phyloP scores from a whole-genome alignment of 1,140 invertebrate genomes.

The Mactra quadrangularis region DNA sequence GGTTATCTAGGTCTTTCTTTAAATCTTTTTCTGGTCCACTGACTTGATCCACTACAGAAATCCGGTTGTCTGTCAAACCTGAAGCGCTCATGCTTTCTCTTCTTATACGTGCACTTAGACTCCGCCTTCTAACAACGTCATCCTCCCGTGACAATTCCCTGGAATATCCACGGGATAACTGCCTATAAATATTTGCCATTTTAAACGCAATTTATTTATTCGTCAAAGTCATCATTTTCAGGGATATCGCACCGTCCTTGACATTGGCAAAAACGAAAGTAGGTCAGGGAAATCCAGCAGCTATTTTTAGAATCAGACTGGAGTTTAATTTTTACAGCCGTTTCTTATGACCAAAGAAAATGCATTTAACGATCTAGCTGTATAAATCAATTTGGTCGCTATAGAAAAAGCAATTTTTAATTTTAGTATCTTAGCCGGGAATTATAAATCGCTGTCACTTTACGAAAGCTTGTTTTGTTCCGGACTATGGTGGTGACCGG shows the following conservation, averaged over 20 bases:
- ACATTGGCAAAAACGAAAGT: constrained; percentile 39
- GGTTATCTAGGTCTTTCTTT: constrained; percentile 46
- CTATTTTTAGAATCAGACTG: constrained; percentile 13
- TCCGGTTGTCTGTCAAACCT: constrained; percentile 21
- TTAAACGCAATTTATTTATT: neutral
- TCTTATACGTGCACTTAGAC: neutral
- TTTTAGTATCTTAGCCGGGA: too few species aligned
- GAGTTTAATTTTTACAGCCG: too few species aligned
- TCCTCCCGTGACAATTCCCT: neutral
- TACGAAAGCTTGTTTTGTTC: too few species aligned
- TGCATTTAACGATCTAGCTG: too few species aligned
- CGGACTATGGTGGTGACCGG: too few species aligned
- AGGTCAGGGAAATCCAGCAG: constrained; percentile 31
- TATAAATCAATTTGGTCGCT: too few species aligned
- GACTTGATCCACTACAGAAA: neutral
- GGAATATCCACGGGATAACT: neutral
- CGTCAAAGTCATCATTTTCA: neutral
- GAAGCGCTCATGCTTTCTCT: too few species aligned
- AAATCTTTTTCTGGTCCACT: constrained; percentile 35
- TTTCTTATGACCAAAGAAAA: too few species aligned
- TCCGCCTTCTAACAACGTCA: neutral
- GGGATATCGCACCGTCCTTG: neutral
- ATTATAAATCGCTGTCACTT: too few species aligned
- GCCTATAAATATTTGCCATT: neutral
- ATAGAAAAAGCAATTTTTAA: too few species aligned